These are phyloP conservation scores for Mustelus asterias DNA, from an alignment of 2,113 vertebrate genomes.

Conservation along the genomic window DNA sequence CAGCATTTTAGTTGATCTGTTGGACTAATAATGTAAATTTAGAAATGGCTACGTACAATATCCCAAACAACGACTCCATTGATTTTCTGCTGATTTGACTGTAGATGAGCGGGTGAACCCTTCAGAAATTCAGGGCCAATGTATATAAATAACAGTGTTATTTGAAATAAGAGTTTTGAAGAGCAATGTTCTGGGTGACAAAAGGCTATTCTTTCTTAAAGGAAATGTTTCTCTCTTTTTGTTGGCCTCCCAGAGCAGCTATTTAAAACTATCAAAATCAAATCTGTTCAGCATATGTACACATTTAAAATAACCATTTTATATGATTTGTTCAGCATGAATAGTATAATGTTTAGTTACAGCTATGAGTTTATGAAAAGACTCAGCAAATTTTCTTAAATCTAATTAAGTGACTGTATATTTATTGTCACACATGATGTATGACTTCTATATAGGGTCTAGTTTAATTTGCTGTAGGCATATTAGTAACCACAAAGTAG, in stretches of 20 bases:
- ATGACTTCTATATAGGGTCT: not conserved
- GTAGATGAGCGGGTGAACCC: not conserved
- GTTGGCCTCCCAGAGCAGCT: not conserved
- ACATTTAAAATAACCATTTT: slow-evolving; percentile 8
- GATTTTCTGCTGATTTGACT: not conserved
- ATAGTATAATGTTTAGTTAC: not conserved
- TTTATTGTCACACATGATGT: not conserved
- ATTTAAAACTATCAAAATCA: not conserved
- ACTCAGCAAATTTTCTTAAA: not conserved
- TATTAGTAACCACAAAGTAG: not conserved
- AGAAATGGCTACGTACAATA: not conserved
- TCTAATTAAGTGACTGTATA: slow-evolving; percentile 9
- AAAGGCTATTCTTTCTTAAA: not conserved
- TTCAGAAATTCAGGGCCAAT: not conserved
- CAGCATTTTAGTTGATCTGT: not conserved
- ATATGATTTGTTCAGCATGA: slow-evolving; percentile 3
- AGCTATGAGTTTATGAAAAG: not conserved
- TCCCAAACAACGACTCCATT: not conserved
- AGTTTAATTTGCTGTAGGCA: not conserved
- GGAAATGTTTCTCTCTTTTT: not conserved
- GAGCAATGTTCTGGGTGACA: not conserved
- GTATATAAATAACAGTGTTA: not conserved
- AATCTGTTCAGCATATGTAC: slow-evolving; percentile 25
- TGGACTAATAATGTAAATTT: not conserved
- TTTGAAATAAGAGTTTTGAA: not conserved